Evolutionary conservation across 2,888 invertebrate species (phyloP).

Genomic region (Syrphus vitripennis): DNA sequence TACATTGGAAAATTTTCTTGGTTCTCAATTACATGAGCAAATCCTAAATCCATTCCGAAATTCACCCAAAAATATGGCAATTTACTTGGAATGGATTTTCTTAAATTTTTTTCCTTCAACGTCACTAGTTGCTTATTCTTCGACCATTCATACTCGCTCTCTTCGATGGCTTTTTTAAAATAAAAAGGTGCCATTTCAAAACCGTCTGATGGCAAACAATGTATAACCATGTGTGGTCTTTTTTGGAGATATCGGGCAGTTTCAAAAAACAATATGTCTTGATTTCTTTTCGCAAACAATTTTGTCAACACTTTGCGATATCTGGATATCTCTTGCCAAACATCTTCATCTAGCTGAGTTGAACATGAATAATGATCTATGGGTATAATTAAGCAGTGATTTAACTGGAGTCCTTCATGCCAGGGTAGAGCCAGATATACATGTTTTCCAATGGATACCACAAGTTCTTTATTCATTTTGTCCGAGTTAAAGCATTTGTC

Average conservation of each 20-base stretch:
- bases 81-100: constrained; percentile 93
- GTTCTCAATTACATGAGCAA: constrained; percentile 98
- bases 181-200: constrained; percentile 96
- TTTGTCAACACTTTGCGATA: constrained; percentile 89
- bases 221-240: constrained; percentile 92
- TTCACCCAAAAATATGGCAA: constrained; percentile 97
- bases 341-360: constrained; percentile 95
- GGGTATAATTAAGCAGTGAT: constrained; percentile 94
- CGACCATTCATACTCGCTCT: constrained; percentile 97
- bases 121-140: constrained; percentile 95
- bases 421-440: constrained; percentile 93
- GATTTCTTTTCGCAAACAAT: constrained; percentile 88
- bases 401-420: constrained; percentile 89
- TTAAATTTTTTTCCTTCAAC: constrained; percentile 86
- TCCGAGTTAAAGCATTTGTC: constrained; percentile 91
- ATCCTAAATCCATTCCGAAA: constrained; percentile 95
- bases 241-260: constrained; percentile 88
- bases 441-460: constrained; percentile 90
- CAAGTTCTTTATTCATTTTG: constrained; percentile 91
- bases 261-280: constrained; percentile 96
- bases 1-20: constrained; percentile 91
- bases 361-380: constrained; percentile 90
- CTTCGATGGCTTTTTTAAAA: constrained; percentile 98
- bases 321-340: constrained; percentile 91
- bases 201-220: constrained; percentile 93